Evolutionary conservation across 2,888 invertebrate species (phyloP), one percentile per base, ranked within the genome.

Genomic region (Tromatobia lineatoria): DNA sequence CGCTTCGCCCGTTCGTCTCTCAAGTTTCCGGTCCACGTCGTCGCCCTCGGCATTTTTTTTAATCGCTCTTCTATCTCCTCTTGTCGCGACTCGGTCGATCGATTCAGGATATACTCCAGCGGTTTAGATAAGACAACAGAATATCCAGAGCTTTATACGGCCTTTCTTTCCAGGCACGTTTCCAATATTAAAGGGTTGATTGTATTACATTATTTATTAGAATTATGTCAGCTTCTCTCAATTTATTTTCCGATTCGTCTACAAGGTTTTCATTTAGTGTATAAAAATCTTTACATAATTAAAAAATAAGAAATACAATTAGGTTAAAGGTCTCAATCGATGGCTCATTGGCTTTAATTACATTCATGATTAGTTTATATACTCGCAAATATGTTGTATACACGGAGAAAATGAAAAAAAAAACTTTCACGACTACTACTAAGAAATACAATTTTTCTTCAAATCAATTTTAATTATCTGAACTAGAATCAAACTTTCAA

Each of bases 21-120:
- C 66, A 29, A 73, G 42, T 74, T 82, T 79, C 50, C 74, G 74
- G 47, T 42, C 45, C 15, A 23, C 25, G 25, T 42, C 38, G 25
- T 67, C 76, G 64, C 38, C 75, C 34, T 38, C 34, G 54, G 20
- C 42, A 7, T 8, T 50, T 69, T 38, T 82, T 66, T 50, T 76
- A n/a, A 57, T 61, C 38, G 23, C 54, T 69, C 73, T 52, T 11
- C 23, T 13, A 23, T 69, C 15, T n/a, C n/a, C 29, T 80, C 76
- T 76, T 38, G 52, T 47, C 47, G 15, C 67, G 54, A 52, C 20
- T 47, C 70, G 45, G 25, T 42, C 38, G 71, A 59, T 73, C 45
- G 71, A 57, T 73, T 45, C 20, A 34, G 54, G 20, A 29, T 52
- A 13, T n/a, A 10, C 47, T 25, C 2, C 7, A 7, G 29, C 11